phyloP scores from a whole-genome alignment of 2,113 vertebrate species.

The Donacobius atricapilla region DNA sequence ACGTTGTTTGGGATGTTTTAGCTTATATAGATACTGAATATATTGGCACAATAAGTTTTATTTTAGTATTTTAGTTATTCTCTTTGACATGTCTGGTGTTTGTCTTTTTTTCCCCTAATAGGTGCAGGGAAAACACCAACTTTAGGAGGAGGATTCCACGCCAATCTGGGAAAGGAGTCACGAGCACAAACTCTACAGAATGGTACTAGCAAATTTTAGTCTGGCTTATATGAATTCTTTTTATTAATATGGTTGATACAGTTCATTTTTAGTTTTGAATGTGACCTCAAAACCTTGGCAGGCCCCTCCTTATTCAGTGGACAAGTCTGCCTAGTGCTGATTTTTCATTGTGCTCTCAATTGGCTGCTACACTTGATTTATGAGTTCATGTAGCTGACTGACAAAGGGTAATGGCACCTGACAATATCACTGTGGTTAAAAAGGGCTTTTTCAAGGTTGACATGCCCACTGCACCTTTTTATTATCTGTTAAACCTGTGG shows the following conservation, averaged over 20 bases:
- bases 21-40: background rate
- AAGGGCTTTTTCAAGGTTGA: slow-evolving; percentile 36
- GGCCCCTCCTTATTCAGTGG: background rate
- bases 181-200: slow-evolving; percentile 90
- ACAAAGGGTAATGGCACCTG: slow-evolving; percentile 17
- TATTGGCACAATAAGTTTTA: background rate
- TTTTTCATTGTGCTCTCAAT: background rate
- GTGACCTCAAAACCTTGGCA: slow-evolving; percentile 3
- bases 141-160: slow-evolving; percentile 83
- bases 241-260: background rate
- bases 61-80: background rate
- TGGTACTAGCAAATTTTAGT: slow-evolving; percentile 72
- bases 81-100: background rate
- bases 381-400: slow-evolving; percentile 12
- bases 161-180: slow-evolving; percentile 86
- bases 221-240: background rate
- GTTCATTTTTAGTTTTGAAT: background rate
- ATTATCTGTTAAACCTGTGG: background rate
- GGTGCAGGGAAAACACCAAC: slow-evolving; percentile 78
- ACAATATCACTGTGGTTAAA: background rate
- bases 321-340: background rate
- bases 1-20: background rate
- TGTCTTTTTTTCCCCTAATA: background rate
- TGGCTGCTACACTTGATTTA: background rate
- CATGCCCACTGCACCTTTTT: background rate